Conservation (phyloP, 2,797 vertebrate genomes). For the Acanthurus leucopareius region DNA sequence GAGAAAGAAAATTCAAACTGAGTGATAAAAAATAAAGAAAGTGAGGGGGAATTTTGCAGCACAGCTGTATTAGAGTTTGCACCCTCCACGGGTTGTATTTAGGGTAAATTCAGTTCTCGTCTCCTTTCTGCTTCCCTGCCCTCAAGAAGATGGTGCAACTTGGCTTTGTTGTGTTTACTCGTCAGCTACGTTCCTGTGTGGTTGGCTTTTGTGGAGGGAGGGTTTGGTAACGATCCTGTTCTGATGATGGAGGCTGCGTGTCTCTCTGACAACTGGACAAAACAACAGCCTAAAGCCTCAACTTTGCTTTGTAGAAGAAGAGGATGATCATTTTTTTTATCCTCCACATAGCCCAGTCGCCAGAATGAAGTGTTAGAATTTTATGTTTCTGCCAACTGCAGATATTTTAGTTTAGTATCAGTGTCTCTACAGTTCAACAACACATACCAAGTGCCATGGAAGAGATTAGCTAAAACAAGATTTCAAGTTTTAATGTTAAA, state of each 20-base stretch:
- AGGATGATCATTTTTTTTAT: constrained; percentile 31
- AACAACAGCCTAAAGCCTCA: no score
- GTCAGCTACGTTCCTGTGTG: constrained; percentile 40
- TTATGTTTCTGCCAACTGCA: no score
- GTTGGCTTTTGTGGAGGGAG: constrained; percentile 32
- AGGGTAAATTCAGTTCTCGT: constrained; percentile 14
- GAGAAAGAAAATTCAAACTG: constrained; percentile 13
- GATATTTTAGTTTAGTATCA: no score
- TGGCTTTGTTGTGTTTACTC: constrained; percentile 44
- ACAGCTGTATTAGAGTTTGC: constrained; percentile 7
- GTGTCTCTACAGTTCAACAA: no score
- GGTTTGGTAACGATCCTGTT: constrained; percentile 49
- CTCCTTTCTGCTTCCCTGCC: constrained; percentile 29
- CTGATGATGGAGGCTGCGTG: constrained; percentile 36
- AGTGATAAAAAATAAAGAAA: constrained; percentile 10
- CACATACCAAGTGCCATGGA: no score
- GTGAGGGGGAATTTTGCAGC: neutral
- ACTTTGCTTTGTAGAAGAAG: constrained; percentile 37
- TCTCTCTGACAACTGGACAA: no score
- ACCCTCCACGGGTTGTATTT: constrained; percentile 23
- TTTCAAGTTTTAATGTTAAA: no score
- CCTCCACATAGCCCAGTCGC: no score
- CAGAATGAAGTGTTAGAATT: no score
- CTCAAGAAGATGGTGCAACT: constrained; percentile 43
- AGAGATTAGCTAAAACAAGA: no score